Evolutionary conservation across 2,797 vertebrate genomes (phyloP).

Genomic region (Kryptolebias ocellatus): DNA sequence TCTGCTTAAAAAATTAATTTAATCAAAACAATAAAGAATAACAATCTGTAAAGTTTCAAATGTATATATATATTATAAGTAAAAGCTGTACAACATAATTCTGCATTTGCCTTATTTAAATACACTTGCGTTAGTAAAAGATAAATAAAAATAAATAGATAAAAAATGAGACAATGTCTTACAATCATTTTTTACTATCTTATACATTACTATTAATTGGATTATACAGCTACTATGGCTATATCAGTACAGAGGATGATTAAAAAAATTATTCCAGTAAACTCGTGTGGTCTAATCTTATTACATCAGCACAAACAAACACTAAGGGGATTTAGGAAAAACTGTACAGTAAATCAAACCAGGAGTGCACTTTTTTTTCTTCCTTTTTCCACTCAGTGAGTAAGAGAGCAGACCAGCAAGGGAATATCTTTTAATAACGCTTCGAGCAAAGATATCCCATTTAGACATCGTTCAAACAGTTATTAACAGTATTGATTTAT

Average conservation of each 20-base stretch:
- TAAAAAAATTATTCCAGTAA: slow-evolving; percentile 3
- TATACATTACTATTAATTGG: not conserved
- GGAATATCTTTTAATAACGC: slow-evolving; percentile 77
- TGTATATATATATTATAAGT: too few species aligned
- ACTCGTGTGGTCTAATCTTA: slow-evolving; percentile 7
- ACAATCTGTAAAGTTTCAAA: too few species aligned
- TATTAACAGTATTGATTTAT: slow-evolving; percentile 89
- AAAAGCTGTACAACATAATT: too few species aligned
- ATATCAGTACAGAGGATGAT: not conserved
- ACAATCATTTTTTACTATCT: too few species aligned
- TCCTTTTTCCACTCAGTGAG: slow-evolving; percentile 47
- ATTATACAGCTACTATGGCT: slow-evolving; percentile 5
- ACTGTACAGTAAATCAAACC: slow-evolving; percentile 30
- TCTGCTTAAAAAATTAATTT: slow-evolving; percentile 60
- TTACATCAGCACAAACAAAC: slow-evolving; percentile 18
- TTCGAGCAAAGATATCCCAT: slow-evolving; percentile 81
- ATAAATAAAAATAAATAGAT: too few species aligned
- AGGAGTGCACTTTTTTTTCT: slow-evolving; percentile 30
- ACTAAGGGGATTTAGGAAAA: slow-evolving; percentile 9
- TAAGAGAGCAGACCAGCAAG: slow-evolving; percentile 32
- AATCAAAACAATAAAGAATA: too few species aligned
- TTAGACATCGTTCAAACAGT: slow-evolving; percentile 86
- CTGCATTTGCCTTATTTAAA: too few species aligned
- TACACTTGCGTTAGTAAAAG: too few species aligned
- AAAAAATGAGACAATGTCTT: too few species aligned